These are phyloP conservation scores for Oscheius sp. DNA, from an alignment of 2,888 invertebrate species.

Conservation along the genomic window DNA sequence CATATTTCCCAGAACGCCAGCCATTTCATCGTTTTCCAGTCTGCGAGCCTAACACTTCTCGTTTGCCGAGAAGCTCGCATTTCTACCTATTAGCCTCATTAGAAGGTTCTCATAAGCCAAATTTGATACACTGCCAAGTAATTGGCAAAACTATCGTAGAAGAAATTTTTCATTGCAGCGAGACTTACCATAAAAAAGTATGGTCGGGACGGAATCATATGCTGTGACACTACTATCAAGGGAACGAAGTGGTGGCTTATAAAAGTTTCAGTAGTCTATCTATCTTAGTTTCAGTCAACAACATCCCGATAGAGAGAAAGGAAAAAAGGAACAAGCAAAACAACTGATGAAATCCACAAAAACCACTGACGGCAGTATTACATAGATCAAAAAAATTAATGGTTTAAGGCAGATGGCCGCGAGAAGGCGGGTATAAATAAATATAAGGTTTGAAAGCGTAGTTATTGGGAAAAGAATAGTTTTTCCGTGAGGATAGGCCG, in stretches of 20 bases:
- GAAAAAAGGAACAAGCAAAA: not conserved
- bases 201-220: slow-evolving; percentile 4
- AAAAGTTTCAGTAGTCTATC: slow-evolving; percentile 27
- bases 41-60: no score
- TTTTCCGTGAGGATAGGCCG: slow-evolving; percentile 14
- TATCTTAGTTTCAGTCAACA: slow-evolving; percentile 17
- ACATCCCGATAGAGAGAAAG: no score
- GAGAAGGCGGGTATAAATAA: not conserved
- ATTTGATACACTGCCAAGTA: slow-evolving; percentile 35
- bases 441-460: not conserved
- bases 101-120: slow-evolving; percentile 41
- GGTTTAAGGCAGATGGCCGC: no score
- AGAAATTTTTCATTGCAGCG: no score
- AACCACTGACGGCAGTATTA: no score
- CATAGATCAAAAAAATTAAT: no score
- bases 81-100: slow-evolving; percentile 41
- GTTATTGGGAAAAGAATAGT: slow-evolving; percentile 6
- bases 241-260: slow-evolving; percentile 21
- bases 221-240: slow-evolving; percentile 24
- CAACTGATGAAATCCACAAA: no score
- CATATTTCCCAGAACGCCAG: slow-evolving; percentile 44
- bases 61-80: slow-evolving; percentile 3
- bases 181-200: slow-evolving; percentile 13
- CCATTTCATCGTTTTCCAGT: slow-evolving; percentile 31
- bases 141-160: slow-evolving; percentile 5